These are phyloP conservation scores for Kryptolebias marmoratus DNA, from an alignment of 2,113 vertebrate species.

Conservation along the genomic window DNA sequence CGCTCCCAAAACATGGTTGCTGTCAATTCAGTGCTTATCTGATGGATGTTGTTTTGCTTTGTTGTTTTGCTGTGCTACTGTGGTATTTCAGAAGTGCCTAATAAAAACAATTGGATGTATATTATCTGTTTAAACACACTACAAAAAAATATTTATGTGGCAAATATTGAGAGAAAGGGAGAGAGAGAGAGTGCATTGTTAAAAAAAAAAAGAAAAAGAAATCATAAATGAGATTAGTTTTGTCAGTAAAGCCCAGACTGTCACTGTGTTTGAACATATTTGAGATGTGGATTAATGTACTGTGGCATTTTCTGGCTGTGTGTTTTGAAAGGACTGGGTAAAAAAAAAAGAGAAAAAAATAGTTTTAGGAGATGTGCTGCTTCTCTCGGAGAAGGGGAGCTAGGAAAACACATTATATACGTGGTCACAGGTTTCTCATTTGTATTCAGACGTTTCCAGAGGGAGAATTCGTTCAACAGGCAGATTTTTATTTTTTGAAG, in stretches of 20 bases:
- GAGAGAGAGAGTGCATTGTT: background rate
- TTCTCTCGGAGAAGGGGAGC: background rate
- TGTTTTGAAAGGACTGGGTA: background rate
- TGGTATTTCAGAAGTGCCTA: conserved; percentile 8
- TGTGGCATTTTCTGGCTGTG: background rate
- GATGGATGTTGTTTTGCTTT: conserved; percentile 73
- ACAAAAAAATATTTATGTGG: background rate
- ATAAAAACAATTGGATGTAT: conserved; percentile 18
- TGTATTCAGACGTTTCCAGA: conserved; percentile 37
- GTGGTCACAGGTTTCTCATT: conserved; percentile 54
- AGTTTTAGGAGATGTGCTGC: background rate
- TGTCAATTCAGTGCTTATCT: conserved; percentile 63
- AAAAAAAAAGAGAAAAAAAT: background rate
- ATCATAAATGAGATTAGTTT: background rate
- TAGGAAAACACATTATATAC: conserved; percentile 24
- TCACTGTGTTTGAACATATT: conserved; percentile 1
- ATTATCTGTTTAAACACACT: conserved; percentile 39
- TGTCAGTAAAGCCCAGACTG: conserved; percentile 7
- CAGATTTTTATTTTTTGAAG: conserved; percentile 24
- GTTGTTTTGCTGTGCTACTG: conserved; percentile 35
- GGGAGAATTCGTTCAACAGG: conserved; percentile 38
- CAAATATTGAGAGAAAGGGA: background rate
- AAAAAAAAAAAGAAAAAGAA: background rate
- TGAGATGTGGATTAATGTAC: conserved; percentile 25
- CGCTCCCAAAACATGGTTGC: conserved; percentile 66